These are phyloP conservation scores for Punctoribates punctum DNA, from an alignment of 2,888 invertebrate species.

Conservation along the genomic window DNA sequence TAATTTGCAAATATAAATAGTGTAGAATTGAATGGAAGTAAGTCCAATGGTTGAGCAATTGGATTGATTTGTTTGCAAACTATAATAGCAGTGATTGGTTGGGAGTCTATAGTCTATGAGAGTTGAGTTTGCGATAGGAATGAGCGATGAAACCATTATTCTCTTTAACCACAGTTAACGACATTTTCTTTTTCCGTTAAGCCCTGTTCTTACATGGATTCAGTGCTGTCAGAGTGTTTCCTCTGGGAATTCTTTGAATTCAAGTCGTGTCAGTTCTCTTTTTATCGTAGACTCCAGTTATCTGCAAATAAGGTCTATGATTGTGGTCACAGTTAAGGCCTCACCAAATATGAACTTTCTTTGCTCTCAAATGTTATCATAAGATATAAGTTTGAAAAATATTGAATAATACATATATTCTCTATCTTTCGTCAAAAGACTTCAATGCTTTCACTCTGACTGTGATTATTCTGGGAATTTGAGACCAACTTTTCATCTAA, in stretches of 20 bases:
- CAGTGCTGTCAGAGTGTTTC: constrained; percentile 5
- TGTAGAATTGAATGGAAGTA: no score
- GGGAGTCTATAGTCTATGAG: constrained; percentile 9
- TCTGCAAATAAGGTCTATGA: background rate
- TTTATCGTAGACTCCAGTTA: constrained; percentile 26
- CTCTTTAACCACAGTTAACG: constrained; percentile 34
- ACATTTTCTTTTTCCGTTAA: constrained; percentile 26
- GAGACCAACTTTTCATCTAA: constrained; percentile 5
- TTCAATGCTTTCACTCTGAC: constrained; percentile 1
- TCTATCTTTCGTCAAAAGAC: constrained; percentile 26
- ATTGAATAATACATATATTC: constrained; percentile 23
- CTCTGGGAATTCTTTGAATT: constrained; percentile 3
- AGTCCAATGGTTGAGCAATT: background rate
- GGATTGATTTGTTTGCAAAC: background rate
- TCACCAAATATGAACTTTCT: constrained; percentile 1
- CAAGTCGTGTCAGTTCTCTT: constrained; percentile 23
- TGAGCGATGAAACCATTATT: constrained; percentile 26
- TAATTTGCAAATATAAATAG: no score
- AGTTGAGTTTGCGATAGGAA: background rate
- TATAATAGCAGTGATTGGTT: background rate
- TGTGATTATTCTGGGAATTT: constrained; percentile 29
- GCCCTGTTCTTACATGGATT: constrained; percentile 32
- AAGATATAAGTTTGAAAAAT: constrained; percentile 22
- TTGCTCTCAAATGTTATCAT: background rate
- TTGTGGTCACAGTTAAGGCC: constrained; percentile 33